These are phyloP conservation scores for Heliconius erato DNA, from an alignment of 2,888 invertebrate species.

Conservation along the genomic window DNA sequence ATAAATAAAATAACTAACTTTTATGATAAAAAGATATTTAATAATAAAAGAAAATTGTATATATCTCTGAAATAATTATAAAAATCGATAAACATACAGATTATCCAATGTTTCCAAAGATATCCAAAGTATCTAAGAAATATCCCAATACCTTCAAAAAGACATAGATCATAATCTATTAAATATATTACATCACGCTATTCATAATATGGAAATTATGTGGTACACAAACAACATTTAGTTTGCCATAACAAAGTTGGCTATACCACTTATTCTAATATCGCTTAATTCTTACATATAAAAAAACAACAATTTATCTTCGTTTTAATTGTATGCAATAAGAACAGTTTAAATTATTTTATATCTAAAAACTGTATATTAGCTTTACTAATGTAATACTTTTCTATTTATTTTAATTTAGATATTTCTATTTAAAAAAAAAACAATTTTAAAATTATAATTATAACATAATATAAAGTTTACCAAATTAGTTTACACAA, in stretches of 20 bases:
- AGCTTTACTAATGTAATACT: background rate
- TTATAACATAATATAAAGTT: background rate
- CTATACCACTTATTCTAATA: background rate
- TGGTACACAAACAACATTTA: background rate
- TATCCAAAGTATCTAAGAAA: too few relatives aligned
- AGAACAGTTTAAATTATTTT: background rate
- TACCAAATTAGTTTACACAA: background rate
- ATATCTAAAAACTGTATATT: background rate
- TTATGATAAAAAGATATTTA: background rate
- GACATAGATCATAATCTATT: background rate
- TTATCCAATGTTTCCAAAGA: background rate
- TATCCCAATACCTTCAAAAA: background rate
- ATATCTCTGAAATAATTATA: background rate
- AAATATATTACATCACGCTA: background rate
- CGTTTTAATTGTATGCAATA: background rate
- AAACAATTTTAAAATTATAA: background rate
- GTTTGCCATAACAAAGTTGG: background rate
- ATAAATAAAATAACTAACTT: too few relatives aligned
- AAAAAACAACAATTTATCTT: slow-evolving; percentile 2
- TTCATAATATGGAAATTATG: background rate
- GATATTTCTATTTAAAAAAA: background rate
- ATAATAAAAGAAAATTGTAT: background rate
- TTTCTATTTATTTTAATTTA: slow-evolving; percentile 13
- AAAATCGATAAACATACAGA: background rate
- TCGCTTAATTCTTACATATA: background rate